These are phyloP conservation scores for Rhodeus uyekii DNA, from an alignment of 2,797 vertebrate genomes.

Conservation along the genomic window DNA sequence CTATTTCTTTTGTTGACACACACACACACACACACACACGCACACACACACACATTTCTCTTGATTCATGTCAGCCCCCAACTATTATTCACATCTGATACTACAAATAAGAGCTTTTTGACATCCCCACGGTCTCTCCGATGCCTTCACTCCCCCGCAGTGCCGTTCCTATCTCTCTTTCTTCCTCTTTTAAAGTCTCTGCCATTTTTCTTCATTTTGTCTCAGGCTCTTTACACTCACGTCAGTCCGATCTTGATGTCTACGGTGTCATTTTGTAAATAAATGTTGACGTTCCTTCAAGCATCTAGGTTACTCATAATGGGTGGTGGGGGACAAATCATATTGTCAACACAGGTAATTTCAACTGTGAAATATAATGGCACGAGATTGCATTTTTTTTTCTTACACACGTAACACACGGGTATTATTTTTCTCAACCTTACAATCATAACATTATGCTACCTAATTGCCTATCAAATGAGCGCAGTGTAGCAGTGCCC, in stretches of 20 bases:
- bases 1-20: not conserved
- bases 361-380: not conserved
- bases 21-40: slow-evolving; percentile 2
- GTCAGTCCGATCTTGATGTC: slow-evolving; percentile 9
- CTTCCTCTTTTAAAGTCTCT: slow-evolving; percentile 24
- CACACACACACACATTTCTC: not conserved
- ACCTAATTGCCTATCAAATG: slow-evolving; percentile 37
- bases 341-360: not conserved
- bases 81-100: slow-evolving; percentile 36
- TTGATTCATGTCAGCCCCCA: slow-evolving; percentile 5
- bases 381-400: slow-evolving; percentile 9
- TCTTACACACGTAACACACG: not conserved
- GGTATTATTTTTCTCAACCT: slow-evolving; percentile 4
- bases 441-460: slow-evolving; percentile 26
- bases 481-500: not conserved
- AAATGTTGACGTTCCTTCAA: not conserved
- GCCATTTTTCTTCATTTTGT: slow-evolving; percentile 38
- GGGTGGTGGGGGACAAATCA: not conserved
- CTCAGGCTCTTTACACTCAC: slow-evolving; percentile 18
- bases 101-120: slow-evolving; percentile 41
- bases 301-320: slow-evolving; percentile 12
- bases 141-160: slow-evolving; percentile 1
- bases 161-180: slow-evolving; percentile 7
- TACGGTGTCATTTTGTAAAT: slow-evolving; percentile 13
- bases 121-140: not conserved